Evolutionary conservation across 2,888 invertebrate species (phyloP), one percentile per base, ranked within the genome.

Genomic region (Gastracanthus pulcherrimus): DNA sequence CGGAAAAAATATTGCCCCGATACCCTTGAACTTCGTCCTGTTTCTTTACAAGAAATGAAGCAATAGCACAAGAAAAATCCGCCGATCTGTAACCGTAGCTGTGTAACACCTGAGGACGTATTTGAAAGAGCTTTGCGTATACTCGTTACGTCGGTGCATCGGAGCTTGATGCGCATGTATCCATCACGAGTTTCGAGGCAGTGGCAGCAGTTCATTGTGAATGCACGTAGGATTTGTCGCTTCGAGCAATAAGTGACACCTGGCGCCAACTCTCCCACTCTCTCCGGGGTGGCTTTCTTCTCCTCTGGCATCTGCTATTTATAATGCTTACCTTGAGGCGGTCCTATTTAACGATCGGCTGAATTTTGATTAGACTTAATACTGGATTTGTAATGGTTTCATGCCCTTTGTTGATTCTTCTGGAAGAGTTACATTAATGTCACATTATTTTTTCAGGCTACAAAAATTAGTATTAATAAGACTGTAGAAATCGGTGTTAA

Each of bases 191-290:
- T 41, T 72, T 51, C 1, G 13, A 23, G 67, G 16, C 23, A 26
- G 86, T 85, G n/a, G 45, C 4, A 45, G n/a, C 55, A 55, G 51
- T 13, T 87, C 89, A 88, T 89, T 87, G 86, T 88, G 31, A 74
- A 87, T 86, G 86, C 80, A 85, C 82, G 26, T 55, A 23, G 55
- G 55, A 23, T 23, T 70, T 26, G 51, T 48, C 29, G 60, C 31
- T n/a, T 26, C 31, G 31, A 84, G 84, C 55, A 67, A n/a, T n/a
- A 85, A 87, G 88, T 89, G 88, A 89, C 90, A 90, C 89, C 89
- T 89, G 89, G 89, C 88, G 34, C 31, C 38, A 86, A 87, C 87
- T 87, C 84, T 82, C 75, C 81, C 84, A 84, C 84, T 84, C 62
- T 34, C 34, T 16, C n/a, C 82, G 82, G 81, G n/a, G 79, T 75